These are phyloP conservation scores for Drosophila anomalata DNA, from an alignment of 2,888 invertebrate genomes.

Conservation along the genomic window DNA sequence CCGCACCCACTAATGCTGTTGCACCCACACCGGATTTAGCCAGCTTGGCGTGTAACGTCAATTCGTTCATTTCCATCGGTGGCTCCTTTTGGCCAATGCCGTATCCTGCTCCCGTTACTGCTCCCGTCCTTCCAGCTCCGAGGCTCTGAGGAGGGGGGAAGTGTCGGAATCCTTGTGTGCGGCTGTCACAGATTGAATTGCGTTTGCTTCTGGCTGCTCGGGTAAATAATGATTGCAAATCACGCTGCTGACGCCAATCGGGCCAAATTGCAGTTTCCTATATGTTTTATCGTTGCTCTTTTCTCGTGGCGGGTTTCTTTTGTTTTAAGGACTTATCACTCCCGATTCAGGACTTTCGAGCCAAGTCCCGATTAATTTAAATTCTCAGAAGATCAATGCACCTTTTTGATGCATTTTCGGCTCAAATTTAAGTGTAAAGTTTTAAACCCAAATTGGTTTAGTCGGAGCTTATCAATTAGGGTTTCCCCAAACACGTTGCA, in stretches of 20 bases:
- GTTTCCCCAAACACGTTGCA: slow-evolving; percentile 24
- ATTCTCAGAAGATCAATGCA: not conserved
- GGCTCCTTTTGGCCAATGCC: not conserved
- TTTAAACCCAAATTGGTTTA: not conserved
- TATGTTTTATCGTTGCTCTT: slow-evolving; percentile 28
- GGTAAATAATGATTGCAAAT: slow-evolving; percentile 67
- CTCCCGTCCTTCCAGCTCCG: not conserved
- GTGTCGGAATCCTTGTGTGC: slow-evolving; percentile 55
- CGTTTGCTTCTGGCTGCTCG: slow-evolving; percentile 38
- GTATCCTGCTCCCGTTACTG: not conserved
- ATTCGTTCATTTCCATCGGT: slow-evolving; percentile 40
- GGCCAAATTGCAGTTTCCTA: slow-evolving; percentile 49
- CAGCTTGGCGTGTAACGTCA: slow-evolving; percentile 45
- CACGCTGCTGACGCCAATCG: slow-evolving; percentile 39
- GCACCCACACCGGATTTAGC: slow-evolving; percentile 27
- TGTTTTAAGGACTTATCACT: not conserved
- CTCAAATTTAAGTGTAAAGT: not conserved
- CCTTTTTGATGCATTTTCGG: not conserved
- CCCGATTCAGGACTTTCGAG: too few species aligned
- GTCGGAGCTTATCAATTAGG: slow-evolving; percentile 31
- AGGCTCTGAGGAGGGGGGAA: not conserved
- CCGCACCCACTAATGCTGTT: slow-evolving; percentile 5
- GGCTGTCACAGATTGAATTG: slow-evolving; percentile 62
- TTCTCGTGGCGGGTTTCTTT: slow-evolving; percentile 1
- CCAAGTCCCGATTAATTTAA: not conserved